Conservation (phyloP, 2,888 invertebrate species). For the Drosophila dives region DNA sequence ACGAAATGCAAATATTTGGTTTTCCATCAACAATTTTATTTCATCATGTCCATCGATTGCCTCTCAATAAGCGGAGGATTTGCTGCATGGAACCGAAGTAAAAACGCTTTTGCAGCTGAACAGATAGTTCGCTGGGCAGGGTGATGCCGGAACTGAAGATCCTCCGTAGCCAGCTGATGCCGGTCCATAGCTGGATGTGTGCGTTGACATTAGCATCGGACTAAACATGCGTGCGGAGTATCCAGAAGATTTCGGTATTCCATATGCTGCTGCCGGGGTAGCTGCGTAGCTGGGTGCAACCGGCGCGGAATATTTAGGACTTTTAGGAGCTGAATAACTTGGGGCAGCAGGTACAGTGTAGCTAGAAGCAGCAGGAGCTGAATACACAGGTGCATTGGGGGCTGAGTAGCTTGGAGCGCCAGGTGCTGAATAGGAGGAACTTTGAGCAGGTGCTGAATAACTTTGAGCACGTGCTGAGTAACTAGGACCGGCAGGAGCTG, state of each 20-base stretch:
- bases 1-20: not conserved
- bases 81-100: slow-evolving; percentile 52
- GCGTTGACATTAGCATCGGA: slow-evolving; percentile 46
- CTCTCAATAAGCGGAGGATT: slow-evolving; percentile 45
- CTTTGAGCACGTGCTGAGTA: slow-evolving; percentile 37
- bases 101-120: slow-evolving; percentile 63
- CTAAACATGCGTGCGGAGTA: slow-evolving; percentile 61
- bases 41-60: not conserved
- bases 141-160: slow-evolving; percentile 51
- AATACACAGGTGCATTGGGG: slow-evolving; percentile 11
- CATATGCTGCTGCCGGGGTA: slow-evolving; percentile 24
- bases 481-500: slow-evolving; percentile 8
- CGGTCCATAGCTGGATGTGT: slow-evolving; percentile 37
- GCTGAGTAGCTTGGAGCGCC: slow-evolving; percentile 14
- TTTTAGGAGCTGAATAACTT: slow-evolving; percentile 17
- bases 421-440: slow-evolving; percentile 2
- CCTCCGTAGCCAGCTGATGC: slow-evolving; percentile 35
- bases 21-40: slow-evolving; percentile 29
- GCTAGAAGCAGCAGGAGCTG: slow-evolving; percentile 30
- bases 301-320: slow-evolving; percentile 14
- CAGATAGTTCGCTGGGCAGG: slow-evolving; percentile 60
- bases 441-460: not conserved
- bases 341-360: slow-evolving; percentile 23
- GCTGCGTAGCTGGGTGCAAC: slow-evolving; percentile 21
- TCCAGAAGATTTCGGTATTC: slow-evolving; percentile 24